Evolutionary conservation across 2,113 vertebrate species (phyloP), one percentile per base, ranked within the genome.

Genomic region (Daboia siamensis): DNA sequence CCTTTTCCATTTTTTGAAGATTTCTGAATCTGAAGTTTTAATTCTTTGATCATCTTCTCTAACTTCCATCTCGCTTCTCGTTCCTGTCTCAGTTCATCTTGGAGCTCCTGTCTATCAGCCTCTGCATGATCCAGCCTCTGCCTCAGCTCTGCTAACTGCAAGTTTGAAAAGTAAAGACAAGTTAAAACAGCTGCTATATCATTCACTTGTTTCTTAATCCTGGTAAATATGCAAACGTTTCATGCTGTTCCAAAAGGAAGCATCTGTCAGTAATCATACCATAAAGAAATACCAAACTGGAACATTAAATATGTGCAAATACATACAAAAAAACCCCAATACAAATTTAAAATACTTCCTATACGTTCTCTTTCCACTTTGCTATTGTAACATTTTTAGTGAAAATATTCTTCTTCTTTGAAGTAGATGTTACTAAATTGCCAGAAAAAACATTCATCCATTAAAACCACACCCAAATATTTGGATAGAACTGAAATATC

Each of bases 91-190:
- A 99, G 98, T 93, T 99, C 99, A 88, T 99, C 99, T 89, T 99
- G 99, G 93, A 99, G 98, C 93, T 99, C 99, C 96, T 98, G 98
- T n/a, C 99, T 98, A 51, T 99, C 99, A 0, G 98, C 98, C 97
- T 99, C 99, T 0, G 99, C 99, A 0, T 97, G 98, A 94, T 99
- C 98, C 97, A 99, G 85, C 93, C 99, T 97, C 96, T 98, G 98
- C 80, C 98, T 98, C 94, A 99, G 93, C 95, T 99, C 99, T 51
- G 98, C 98, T 95, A 99, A 97, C 99, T 99, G 96, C 54, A 95
- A 64, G 61, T 48, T 64, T 29, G 24, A 13, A 90, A 74, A 56
- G 39, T 17, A 87, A 90, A 56, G 39, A 24, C 74, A 90, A 90
- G 0, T 93, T 0, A 95, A 90, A 93, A 15, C 88, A 48, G 91